phyloP scores from a whole-genome alignment of 1,140 invertebrate species.

The Globodera rostochiensis region DNA sequence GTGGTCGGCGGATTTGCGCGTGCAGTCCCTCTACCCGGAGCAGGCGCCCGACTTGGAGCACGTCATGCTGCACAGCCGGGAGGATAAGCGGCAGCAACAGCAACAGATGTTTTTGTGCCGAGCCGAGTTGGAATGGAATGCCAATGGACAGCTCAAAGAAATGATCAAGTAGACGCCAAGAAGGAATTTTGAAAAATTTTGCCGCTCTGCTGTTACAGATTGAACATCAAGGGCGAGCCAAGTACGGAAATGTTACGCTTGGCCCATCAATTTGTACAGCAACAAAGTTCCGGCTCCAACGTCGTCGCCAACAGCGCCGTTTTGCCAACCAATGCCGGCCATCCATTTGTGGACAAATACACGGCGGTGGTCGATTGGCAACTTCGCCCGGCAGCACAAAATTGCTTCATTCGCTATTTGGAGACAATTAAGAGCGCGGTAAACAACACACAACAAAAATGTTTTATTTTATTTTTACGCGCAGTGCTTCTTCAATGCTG shows the following conservation, averaged over 20 bases:
- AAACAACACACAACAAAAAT: not conserved
- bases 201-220: not conserved
- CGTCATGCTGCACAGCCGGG: not conserved
- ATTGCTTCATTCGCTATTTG: slow-evolving; percentile 28
- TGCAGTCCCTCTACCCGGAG: not conserved
- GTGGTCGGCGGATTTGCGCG: not conserved
- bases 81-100: not conserved
- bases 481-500: slow-evolving; percentile 11
- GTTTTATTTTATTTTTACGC: slow-evolving; percentile 34
- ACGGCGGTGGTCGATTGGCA: slow-evolving; percentile 37
- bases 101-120: not conserved
- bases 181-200: not conserved
- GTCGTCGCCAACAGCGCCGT: slow-evolving; percentile 6
- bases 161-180: not conserved
- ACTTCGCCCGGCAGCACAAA: slow-evolving; percentile 8
- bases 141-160: not conserved
- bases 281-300: not conserved
- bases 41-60: slow-evolving; percentile 11
- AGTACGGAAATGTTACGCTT: not conserved
- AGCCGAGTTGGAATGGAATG: not conserved
- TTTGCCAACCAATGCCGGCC: not conserved
- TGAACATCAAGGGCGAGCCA: not conserved
- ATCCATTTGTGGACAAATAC: slow-evolving; percentile 45
- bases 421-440: slow-evolving; percentile 32
- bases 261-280: slow-evolving; percentile 17